A percentile compares a stretch with the other conserved stretches of the same genome.
Conservation (phyloP, 92 coral and sea anemone genomes). For the Parazoanthus swiftii region DNA sequence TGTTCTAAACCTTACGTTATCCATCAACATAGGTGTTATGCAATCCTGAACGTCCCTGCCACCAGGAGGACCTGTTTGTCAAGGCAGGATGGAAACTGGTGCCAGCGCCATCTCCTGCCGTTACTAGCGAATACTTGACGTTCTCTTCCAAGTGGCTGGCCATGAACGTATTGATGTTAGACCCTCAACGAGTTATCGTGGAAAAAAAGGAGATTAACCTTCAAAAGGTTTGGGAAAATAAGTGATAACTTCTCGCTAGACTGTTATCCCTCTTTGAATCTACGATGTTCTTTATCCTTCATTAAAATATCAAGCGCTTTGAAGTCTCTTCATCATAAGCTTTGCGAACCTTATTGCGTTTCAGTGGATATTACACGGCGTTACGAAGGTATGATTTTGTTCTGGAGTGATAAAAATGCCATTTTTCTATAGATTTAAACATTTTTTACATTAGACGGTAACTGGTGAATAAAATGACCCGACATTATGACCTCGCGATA, state of each 20-base stretch:
- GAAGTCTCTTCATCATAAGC: no score
- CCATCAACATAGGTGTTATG: not conserved
- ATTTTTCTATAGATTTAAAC: no score
- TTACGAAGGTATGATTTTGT: no score
- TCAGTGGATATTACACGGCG: no score
- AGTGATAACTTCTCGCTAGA: not conserved
- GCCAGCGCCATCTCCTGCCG: not conserved
- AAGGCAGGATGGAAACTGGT: constrained; percentile 12
- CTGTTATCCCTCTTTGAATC: not conserved
- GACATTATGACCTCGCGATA: no score
- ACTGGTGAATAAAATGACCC: no score
- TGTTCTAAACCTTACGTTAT: no score
- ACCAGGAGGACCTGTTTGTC: not conserved
- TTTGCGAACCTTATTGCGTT: no score
- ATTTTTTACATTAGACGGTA: no score
- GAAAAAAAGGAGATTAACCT: not conserved
- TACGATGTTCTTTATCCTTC: no score
- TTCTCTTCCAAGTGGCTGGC: not conserved
- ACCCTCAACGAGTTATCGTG: not conserved
- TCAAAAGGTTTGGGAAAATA: not conserved
- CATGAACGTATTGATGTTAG: not conserved
- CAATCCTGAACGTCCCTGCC: not conserved
- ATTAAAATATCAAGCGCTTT: no score
- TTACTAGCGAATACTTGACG: not conserved
- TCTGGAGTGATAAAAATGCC: no score